Evolutionary conservation across 2,113 vertebrate genomes (phyloP), one percentile per base, ranked within the genome.

Genomic region (Strix aluco): DNA sequence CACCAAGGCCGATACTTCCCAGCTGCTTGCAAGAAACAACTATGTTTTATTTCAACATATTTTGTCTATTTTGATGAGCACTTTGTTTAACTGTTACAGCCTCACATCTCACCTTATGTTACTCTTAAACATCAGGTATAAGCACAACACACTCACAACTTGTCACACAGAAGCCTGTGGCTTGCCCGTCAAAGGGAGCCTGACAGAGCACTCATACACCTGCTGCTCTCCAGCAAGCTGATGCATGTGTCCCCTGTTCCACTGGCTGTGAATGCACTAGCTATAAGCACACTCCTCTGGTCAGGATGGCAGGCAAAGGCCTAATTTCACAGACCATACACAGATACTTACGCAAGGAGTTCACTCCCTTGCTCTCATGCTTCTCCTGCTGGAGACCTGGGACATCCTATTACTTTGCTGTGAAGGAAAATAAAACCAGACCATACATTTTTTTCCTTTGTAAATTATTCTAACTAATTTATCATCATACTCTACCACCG

Each of bases 261-360:
- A 21, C 11, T 4, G 38, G 19, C 67, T 30, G 51, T 10, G 42
- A 57, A 44, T 6, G 15, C 44, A 57, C 4, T 1, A 26, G 49
- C 21, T 21, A 22, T 10, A 38, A 34, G 36, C 21, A 20, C 0
- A 0, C 34, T 74, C 59, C 46, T 57, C 40, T 20, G 19, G 42
- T 11, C 30, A 26, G n/a, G 38, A 30, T 5, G 15, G 58, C 38
- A 86, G 38, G 30, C 1, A 0, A 38, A 58, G 26, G 46, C 51
- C 42, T 34, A 4, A 9, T 54, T 66, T 51, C 65, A 81, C 23
- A 70, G 25, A 52, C 17, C 5, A 1, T 4, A 62, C 7, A 13
- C 20, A 12, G 2, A 23, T 1, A 70, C 44, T 25, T 44, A n/a
- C 3, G 2, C 21, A 58, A 78, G 51, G 30, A 88, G 34, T 12